Evolutionary conservation across 2,888 invertebrate species (phyloP).

Genomic region (Teleogryllus oceanicus): DNA sequence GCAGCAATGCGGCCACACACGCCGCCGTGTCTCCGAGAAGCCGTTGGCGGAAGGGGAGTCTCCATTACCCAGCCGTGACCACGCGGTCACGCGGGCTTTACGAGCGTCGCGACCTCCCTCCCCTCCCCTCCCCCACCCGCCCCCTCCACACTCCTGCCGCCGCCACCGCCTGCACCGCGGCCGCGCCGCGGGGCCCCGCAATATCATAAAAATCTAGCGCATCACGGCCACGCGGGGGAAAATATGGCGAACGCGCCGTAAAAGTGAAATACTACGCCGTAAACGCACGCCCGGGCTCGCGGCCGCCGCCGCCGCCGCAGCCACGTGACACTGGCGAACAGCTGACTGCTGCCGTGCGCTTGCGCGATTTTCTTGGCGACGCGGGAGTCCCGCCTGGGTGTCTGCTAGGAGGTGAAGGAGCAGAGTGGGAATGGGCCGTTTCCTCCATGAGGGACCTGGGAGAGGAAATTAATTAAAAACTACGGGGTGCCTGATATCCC

Average conservation of each 20-base stretch:
- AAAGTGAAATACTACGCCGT: conserved; percentile 18
- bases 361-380: neutral
- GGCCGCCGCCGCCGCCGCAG: neutral
- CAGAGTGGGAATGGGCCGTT: too few species aligned
- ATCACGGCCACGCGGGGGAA: conserved; percentile 9
- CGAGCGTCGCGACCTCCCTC: conserved; percentile 19
- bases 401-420: too few species aligned
- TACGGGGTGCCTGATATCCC: too few species aligned
- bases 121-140: neutral
- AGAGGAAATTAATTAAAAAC: too few species aligned
- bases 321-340: neutral
- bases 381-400: too few species aligned
- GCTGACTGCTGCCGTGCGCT: neutral
- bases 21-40: too few species aligned
- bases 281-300: conserved; percentile 12
- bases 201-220: conserved; percentile 26
- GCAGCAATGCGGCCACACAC: too few species aligned
- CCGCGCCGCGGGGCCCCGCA: conserved; percentile 11
- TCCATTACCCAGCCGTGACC: neutral
- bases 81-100: conserved; percentile 12
- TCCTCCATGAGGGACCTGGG: too few species aligned
- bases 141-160: neutral
- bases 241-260: conserved; percentile 18
- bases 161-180: neutral
- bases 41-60: neutral